Conservation (phyloP, 2,113 vertebrate species). For the Electrona antarctica region DNA sequence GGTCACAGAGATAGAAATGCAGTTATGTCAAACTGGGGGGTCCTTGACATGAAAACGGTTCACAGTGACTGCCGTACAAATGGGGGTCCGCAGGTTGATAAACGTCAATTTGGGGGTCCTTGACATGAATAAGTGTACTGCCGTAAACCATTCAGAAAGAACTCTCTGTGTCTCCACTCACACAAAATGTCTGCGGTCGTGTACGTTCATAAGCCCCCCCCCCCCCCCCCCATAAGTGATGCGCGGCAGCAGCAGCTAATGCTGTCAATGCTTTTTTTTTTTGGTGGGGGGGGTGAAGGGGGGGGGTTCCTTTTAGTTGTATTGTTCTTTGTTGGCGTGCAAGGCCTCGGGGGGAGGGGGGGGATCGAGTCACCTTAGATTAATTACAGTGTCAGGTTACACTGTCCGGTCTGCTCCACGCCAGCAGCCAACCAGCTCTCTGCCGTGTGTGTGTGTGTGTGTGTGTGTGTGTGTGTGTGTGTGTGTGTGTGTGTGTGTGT, state of each 20-base stretch:
- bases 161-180: background rate
- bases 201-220: background rate
- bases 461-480: background rate
- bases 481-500: too few relatives aligned
- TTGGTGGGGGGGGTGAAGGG: too few relatives aligned
- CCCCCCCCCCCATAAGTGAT: background rate
- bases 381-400: conserved; percentile 57
- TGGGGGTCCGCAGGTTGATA: too few relatives aligned
- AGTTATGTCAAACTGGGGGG: background rate
- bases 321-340: conserved; percentile 49
- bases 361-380: conserved; percentile 51
- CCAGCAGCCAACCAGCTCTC: conserved; percentile 12
- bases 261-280: background rate
- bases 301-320: conserved; percentile 21
- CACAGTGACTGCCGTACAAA: too few relatives aligned
- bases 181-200: background rate
- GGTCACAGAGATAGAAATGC: too few relatives aligned
- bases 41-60: too few relatives aligned
- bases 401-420: conserved; percentile 36
- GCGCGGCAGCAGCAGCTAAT: background rate
- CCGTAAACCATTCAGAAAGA: background rate
- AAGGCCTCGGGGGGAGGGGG: too few relatives aligned
- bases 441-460: conserved; percentile 12
- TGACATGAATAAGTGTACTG: background rate
- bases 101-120: too few relatives aligned